Percentiles rank a stretch among this genome's conserved stretches.
These are phyloP conservation scores for Zosterops borbonicus DNA, from an alignment of 2,113 vertebrate genomes.

Conservation along the genomic window DNA sequence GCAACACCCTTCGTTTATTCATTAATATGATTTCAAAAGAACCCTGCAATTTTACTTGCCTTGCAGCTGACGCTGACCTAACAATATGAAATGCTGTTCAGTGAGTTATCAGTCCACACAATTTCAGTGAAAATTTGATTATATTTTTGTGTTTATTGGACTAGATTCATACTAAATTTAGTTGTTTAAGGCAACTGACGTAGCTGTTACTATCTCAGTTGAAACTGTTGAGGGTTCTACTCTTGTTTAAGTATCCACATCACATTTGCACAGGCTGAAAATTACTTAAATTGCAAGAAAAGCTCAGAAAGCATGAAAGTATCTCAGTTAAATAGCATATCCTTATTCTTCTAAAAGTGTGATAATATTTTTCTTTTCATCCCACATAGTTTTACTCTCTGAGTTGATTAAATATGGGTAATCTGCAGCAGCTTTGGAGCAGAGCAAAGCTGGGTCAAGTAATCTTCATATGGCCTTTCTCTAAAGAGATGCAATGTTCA, in stretches of 20 bases:
- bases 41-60: not conserved
- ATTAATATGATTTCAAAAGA: constrained; percentile 12
- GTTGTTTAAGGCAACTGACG: not conserved
- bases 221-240: not conserved
- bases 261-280: not conserved
- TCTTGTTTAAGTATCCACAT: not conserved
- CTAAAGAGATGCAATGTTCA: not conserved
- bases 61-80: not conserved
- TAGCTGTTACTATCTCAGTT: not conserved
- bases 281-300: not conserved
- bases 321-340: not conserved
- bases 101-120: not conserved
- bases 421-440: not conserved
- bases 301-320: not conserved
- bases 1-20: not conserved
- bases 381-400: not conserved
- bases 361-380: not conserved
- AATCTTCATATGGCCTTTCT: not conserved
- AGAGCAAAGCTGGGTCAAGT: not conserved
- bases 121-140: not conserved
- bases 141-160: not conserved
- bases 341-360: not conserved
- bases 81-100: not conserved
- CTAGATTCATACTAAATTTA: not conserved
- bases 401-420: not conserved